phyloP scores from a whole-genome alignment of 2,888 invertebrate species.

The Drosophila algonquin region DNA sequence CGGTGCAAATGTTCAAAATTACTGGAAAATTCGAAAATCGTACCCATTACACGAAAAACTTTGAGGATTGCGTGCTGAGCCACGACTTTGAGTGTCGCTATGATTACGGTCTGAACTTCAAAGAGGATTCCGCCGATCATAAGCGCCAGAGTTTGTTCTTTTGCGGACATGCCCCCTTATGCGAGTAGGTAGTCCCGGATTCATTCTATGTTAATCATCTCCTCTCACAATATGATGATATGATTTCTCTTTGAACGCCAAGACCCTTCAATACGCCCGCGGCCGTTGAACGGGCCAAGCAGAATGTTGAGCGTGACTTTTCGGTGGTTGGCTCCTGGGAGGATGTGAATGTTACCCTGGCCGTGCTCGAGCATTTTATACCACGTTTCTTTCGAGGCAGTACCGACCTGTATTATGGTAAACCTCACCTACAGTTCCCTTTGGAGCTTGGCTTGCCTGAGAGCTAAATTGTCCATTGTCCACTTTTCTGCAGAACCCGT shows the following conservation, averaged over 20 bases:
- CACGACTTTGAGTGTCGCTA: constrained; percentile 92
- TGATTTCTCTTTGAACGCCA: background rate
- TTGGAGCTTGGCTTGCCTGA: background rate
- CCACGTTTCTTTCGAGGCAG: constrained; percentile 91
- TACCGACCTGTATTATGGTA: constrained; percentile 90
- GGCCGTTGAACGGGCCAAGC: constrained; percentile 91
- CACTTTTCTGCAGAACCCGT: constrained; percentile 24
- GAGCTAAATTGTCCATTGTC: background rate
- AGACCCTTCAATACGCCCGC: constrained; percentile 92
- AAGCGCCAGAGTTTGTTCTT: constrained; percentile 93
- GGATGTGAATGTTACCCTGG: constrained; percentile 91
- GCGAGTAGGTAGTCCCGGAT: constrained; percentile 87
- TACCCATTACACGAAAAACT: constrained; percentile 91
- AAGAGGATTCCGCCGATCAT: constrained; percentile 92
- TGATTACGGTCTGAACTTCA: constrained; percentile 88
- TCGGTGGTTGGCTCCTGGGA: constrained; percentile 94
- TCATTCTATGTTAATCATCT: background rate
- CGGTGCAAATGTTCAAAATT: constrained; percentile 55
- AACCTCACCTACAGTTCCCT: constrained; percentile 44
- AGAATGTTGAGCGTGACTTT: constrained; percentile 92
- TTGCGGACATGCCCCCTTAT: constrained; percentile 91
- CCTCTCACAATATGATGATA: background rate
- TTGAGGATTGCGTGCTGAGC: constrained; percentile 91
- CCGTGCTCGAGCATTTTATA: constrained; percentile 91
- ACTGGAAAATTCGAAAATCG: constrained; percentile 49